Conservation (phyloP, 2,888 invertebrate genomes). For the Halictus quadricinctus region DNA sequence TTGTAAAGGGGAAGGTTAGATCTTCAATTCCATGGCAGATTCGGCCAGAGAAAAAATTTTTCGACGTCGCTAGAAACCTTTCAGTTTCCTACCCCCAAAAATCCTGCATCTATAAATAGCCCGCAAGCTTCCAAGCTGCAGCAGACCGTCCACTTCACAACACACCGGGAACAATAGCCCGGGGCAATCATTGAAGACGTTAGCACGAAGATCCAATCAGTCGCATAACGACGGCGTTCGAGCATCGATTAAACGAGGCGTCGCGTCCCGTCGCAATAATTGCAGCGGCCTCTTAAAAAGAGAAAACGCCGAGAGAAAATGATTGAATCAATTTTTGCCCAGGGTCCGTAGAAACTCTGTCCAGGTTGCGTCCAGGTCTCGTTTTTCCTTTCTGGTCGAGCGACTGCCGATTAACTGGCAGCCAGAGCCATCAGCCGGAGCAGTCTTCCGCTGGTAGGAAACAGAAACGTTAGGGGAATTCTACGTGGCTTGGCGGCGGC, state of each 20-base stretch:
- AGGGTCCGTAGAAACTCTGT: neutral
- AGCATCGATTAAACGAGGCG: neutral
- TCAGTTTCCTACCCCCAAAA: too few species aligned
- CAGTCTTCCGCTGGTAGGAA: neutral
- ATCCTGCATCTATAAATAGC: neutral
- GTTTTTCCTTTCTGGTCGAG: neutral
- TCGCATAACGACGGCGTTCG: neutral
- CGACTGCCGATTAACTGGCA: slow-evolving; percentile 1
- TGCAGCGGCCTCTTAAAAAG: neutral
- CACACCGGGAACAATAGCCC: neutral
- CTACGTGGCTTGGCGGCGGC: neutral
- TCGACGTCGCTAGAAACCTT: too few species aligned
- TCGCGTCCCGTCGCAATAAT: neutral
- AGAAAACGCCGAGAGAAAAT: neutral
- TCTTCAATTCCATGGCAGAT: too few species aligned
- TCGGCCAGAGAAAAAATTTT: too few species aligned
- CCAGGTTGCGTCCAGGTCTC: neutral
- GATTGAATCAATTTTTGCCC: neutral
- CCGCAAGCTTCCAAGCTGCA: neutral
- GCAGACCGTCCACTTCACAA: neutral
- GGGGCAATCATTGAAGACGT: neutral
- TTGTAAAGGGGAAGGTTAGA: neutral
- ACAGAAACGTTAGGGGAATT: slow-evolving; percentile 11
- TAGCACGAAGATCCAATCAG: slow-evolving; percentile 5
- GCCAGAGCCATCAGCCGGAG: neutral